Evolutionary conservation across 1,140 invertebrate genomes (phyloP), one percentile per base, ranked within the genome.

Genomic region (Zaprionus africanus): DNA sequence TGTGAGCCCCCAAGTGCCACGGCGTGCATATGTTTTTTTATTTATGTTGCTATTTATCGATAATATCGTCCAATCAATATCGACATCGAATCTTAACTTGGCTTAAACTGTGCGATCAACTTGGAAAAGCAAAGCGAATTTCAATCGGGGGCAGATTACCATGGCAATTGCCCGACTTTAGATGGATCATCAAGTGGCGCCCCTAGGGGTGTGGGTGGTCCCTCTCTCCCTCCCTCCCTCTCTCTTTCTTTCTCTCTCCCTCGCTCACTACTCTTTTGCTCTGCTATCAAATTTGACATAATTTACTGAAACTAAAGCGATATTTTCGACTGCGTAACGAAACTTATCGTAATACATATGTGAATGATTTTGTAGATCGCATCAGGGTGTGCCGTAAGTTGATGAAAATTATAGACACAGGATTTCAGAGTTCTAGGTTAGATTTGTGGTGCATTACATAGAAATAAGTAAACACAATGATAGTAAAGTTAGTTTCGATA

Each of bases 41-140:
- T 41, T 3, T 46, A 1, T n/a, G 6, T 43, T 34, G 31, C 31
- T 9, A 34, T 34, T 34, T 46, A 53, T 46, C 31, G 28, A 63
- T 54, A 62, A 62, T 43, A 62, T 62, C 15, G 46, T 22, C 60
- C 51, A 71, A 59, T 38, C 57, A 26, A 36, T 38, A 65, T 26
- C 24, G 63, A 41, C 34, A 64, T 66, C 17, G 7, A 15, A 57
- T 54, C 62, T 43, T 41, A 56, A 56, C 49, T 56, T 15, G 11
- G 51, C 19, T 51, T 53, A 63, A 76, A 31, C 72, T 49, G 49
- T 63, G 60, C 69, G 58, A 62, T 73, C 59, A 69, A 38, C 15
- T 26, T 54, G 24, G 46, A 58, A 19, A 43, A 28, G 59, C 65
- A 57, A 62, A 62, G 61, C 72, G 36, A 57, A 61, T 74, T 36